Evolutionary conservation across 2,888 invertebrate genomes (phyloP), one percentile per base, ranked within the genome.

Genomic region (Corythucha ciliata): DNA sequence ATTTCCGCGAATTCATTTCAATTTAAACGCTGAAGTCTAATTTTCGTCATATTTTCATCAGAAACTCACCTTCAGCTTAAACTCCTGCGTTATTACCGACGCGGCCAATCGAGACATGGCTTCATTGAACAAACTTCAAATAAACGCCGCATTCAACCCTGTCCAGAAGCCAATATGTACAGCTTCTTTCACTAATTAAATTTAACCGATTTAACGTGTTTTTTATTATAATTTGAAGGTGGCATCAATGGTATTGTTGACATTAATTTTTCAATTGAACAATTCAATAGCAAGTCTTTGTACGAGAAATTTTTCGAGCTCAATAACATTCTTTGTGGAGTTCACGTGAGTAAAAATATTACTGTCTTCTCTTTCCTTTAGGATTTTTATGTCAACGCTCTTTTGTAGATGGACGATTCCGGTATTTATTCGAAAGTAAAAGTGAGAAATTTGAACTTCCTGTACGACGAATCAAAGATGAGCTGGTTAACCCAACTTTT

Each of bases 251-350:
- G 51, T 5, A 51, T 39, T 26, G 46, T 81, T 56, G 74, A 77
- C 57, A 75, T 81, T 45, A 79, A 79, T 46, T 71, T 81, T 60
- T 69, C 80, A 61, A 76, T 78, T 51, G 78, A 79, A 63, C 71
- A 81, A 52, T 74, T 76, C 62, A 69, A 83, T 57, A 69, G 74
- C 42, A 29, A 44, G 8, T 16, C 41, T 2, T 24, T 45, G n/a
- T 71, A 70, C 41, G 77, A 79, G 54, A 76, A 75, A 57, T 65
- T 76, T 14, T 61, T 78, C 18, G 70, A 74, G 57, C 67, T 78
- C 27, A 75, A 76, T 61, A 72, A 73, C 50, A 67, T 74, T 65
- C 69, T 75, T 66, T 68, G 83, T 40, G 81, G 83, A 61, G 80
- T 81, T 7, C 79, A 79, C 73, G 79, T 78, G 65, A 58, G 57